A percentile compares a stretch with the other conserved stretches of the same genome.
Evolutionary conservation across 2,797 vertebrate species (phyloP).

Genomic region (Dendrocincla tyrannina): DNA sequence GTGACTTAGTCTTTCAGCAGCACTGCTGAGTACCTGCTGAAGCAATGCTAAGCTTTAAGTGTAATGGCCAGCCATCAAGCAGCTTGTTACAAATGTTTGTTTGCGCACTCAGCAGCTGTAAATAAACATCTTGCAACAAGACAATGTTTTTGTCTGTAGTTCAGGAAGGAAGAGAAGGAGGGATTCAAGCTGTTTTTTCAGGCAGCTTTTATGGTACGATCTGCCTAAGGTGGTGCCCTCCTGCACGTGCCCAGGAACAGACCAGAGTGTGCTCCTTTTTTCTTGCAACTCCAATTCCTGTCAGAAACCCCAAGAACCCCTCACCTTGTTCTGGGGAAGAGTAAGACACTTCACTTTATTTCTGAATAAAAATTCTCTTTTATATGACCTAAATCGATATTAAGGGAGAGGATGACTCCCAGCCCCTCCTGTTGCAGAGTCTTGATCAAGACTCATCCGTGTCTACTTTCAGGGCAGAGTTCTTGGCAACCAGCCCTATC

Average conservation of each 20-base stretch:
- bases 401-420: background rate
- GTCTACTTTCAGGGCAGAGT: background rate
- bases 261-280: accelerated
- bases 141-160: background rate
- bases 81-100: conserved; percentile 16
- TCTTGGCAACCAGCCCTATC: background rate
- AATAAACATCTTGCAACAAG: conserved; percentile 14
- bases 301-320: background rate
- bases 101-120: conserved; percentile 18
- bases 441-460: background rate
- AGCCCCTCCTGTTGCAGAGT: background rate
- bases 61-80: background rate
- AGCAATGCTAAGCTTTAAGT: background rate
- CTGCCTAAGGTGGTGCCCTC: background rate
- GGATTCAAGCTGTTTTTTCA: background rate
- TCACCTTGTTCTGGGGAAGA: background rate
- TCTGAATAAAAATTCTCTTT: background rate
- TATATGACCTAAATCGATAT: background rate
- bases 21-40: background rate
- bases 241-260: background rate
- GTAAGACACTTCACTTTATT: background rate
- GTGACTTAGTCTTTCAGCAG: background rate
- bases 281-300: background rate
- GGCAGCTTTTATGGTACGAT: background rate
- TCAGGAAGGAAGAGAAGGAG: background rate